Conservation (phyloP, 2,113 vertebrate genomes). For the Capreolus pygargus region DNA sequence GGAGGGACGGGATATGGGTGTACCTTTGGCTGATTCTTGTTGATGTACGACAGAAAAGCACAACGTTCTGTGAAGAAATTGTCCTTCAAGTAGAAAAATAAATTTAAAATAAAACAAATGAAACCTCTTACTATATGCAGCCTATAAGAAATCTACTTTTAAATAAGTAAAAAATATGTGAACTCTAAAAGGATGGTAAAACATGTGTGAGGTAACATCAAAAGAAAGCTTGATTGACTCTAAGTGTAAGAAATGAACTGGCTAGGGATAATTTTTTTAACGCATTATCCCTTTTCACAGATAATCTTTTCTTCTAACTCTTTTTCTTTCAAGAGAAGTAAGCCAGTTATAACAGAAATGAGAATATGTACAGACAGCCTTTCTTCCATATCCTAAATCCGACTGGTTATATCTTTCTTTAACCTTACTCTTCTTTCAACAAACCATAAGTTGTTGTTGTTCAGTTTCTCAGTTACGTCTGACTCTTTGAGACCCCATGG, state of each 20-base stretch:
- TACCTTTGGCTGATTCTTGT: not conserved
- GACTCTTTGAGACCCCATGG: not conserved
- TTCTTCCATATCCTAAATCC: not conserved
- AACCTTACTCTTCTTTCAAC: not conserved
- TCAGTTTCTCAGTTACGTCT: rapidly evolving
- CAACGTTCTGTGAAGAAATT: not conserved
- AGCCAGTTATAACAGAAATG: not conserved
- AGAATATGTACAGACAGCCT: not conserved
- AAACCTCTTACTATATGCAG: not conserved
- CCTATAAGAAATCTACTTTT: not conserved
- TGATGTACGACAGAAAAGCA: not conserved
- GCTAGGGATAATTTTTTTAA: not conserved
- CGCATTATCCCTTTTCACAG: not conserved
- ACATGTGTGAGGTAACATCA: not conserved
- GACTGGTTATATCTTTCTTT: not conserved
- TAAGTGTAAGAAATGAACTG: not conserved
- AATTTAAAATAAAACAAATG: not conserved
- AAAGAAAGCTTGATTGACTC: not conserved
- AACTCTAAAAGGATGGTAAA: not conserved
- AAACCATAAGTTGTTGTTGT: not conserved
- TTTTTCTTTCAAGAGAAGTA: not conserved
- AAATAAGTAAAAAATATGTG: not conserved
- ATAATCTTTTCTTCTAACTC: not conserved
- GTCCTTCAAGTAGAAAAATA: not conserved
- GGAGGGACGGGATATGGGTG: rapidly evolving